Base-by-base conservation (phyloP, 2,888 invertebrate genomes). In the Temnothorax ravouxi region DNA sequence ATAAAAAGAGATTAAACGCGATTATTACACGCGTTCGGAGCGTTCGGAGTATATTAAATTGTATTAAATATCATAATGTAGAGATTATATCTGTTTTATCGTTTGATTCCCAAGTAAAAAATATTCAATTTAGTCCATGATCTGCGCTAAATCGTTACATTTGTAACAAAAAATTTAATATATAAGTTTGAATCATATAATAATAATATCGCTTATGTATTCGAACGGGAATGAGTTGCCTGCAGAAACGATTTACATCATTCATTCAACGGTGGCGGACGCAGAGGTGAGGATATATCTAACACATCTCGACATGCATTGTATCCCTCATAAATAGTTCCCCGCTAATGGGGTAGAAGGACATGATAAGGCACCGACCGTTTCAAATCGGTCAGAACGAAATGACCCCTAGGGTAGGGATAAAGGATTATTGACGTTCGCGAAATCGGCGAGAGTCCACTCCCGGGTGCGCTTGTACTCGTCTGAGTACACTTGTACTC, bases 401-500 rank as follows among this genome's bases (percentile, higher is more conserved):
- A 18, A 34, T 41, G 67, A 50, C 6, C 18, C 50, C 47, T 59
- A 8, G 44, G 52, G 21, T 38, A 8, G 54, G 38, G 44, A 25
- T 61, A 44, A 50, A 41, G 61, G 21, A 59, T 62, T 69, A 61
- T 83, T 13, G 83, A 34, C 29, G 67, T 64, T 18, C 34, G 21
- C 44, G 79, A 54, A 79, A 81, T 67, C 67, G 41, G 81, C 52
- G 50, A 29, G 52, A 41, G 18, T 77, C 59, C 67, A 44, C 52
- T 52, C 21, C 38, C 11, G 25, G n/a, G 61, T 79, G 38, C 75
- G 59, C 61, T n/a, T 67, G 79, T 67, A 85, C 82, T 50, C 59
- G 29, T 85, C 85, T 56, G 61, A 62, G 77, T 86, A 62, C 89
- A 85, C 81, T 82, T 72, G 84, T 66, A 85, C 86, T 74, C 69